Percentiles rank a stretch among this genome's conserved stretches.
These are phyloP conservation scores for Gymnoscopelus braueri DNA, from an alignment of 2,797 vertebrate species.

Conservation along the genomic window DNA sequence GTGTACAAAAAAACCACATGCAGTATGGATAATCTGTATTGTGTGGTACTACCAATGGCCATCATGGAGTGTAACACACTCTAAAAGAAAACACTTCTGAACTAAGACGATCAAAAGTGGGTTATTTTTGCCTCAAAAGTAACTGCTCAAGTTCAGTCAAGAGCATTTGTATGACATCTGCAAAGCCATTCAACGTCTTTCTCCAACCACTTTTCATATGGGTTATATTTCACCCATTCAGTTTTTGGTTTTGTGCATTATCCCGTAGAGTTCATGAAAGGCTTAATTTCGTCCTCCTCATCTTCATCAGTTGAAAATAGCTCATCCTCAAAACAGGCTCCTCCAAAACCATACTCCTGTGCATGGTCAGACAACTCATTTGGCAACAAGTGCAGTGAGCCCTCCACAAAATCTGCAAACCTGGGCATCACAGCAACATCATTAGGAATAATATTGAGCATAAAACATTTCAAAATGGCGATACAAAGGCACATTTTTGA, in stretches of 20 bases:
- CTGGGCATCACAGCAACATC: constrained; percentile 65
- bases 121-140: not conserved
- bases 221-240: not conserved
- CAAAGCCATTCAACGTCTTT: not conserved
- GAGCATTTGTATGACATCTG: not conserved
- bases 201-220: constrained; percentile 32
- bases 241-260: not conserved
- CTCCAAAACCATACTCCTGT: constrained; percentile 88
- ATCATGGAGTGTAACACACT: no score
- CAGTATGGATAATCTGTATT: no score
- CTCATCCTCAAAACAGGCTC: constrained; percentile 84
- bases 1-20: no score
- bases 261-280: constrained; percentile 10
- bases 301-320: constrained; percentile 87
- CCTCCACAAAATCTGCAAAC: constrained; percentile 95
- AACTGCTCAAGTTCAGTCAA: not conserved
- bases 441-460: not conserved
- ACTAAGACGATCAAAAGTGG: no score
- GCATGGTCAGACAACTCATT: constrained; percentile 89
- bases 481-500: not conserved
- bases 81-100: no score
- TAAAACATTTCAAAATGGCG: not conserved
- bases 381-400: constrained; percentile 88
- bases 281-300: constrained; percentile 49
- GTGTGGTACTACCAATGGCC: no score